Evolutionary conservation across 2,113 vertebrate species (phyloP).

Genomic region (Corythornis madagascariensis): DNA sequence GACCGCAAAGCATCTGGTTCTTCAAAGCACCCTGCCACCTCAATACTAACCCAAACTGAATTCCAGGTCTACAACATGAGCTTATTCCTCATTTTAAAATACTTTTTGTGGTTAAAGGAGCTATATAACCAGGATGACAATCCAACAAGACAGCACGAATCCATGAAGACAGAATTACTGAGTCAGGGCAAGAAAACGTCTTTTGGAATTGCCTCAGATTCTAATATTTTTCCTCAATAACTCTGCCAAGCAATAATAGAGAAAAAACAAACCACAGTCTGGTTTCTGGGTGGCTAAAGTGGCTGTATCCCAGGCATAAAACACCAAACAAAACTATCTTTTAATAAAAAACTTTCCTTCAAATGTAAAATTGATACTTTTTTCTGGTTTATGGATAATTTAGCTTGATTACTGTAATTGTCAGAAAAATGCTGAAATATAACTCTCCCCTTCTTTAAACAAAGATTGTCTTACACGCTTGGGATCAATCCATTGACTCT

Average conservation of each 20-base stretch:
- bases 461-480: slow-evolving; percentile 49
- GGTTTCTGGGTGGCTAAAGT: slow-evolving; percentile 52
- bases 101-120: not conserved
- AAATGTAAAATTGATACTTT: slow-evolving; percentile 55
- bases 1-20: not conserved
- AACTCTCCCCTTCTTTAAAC: slow-evolving; percentile 45
- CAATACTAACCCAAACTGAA: not conserved
- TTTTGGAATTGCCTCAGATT: slow-evolving; percentile 1
- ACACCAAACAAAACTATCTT: slow-evolving; percentile 51
- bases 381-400: slow-evolving; percentile 67
- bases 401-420: slow-evolving; percentile 60
- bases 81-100: not conserved
- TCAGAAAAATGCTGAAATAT: slow-evolving; percentile 61
- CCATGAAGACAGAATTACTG: slow-evolving; percentile 20
- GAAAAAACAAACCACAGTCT: slow-evolving; percentile 42
- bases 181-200: slow-evolving; percentile 23
- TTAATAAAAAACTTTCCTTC: slow-evolving; percentile 58
- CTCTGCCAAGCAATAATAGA: slow-evolving; percentile 44
- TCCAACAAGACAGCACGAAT: not conserved
- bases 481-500: not conserved
- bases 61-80: not conserved
- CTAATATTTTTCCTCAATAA: slow-evolving; percentile 33
- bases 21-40: not conserved
- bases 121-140: not conserved
- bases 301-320: slow-evolving; percentile 47